phyloP scores from a whole-genome alignment of 2,888 invertebrate species.

The Augiades crinisus region DNA sequence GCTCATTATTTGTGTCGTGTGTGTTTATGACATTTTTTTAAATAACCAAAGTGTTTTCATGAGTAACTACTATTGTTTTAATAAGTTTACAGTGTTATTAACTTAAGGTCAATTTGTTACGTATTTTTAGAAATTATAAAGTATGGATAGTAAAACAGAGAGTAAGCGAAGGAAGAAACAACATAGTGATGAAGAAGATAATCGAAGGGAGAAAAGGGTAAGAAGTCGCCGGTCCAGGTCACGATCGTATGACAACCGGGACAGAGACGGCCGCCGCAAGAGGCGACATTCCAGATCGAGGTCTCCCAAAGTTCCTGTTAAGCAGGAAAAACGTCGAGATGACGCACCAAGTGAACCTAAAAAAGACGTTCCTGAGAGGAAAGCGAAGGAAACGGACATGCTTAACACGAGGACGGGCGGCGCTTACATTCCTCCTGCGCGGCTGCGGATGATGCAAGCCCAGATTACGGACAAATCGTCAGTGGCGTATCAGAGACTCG shows the following conservation, averaged over 20 bases:
- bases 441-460: slow-evolving; percentile 96
- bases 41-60: too few relatives aligned
- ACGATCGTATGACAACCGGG: slow-evolving; percentile 45
- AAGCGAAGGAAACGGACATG: slow-evolving; percentile 81
- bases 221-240: slow-evolving; percentile 57
- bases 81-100: too few relatives aligned
- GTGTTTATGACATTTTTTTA: background rate
- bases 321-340: slow-evolving; percentile 48
- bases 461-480: slow-evolving; percentile 98
- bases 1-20: background rate
- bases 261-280: slow-evolving; percentile 53
- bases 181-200: slow-evolving; percentile 51
- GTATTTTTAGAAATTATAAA: too few relatives aligned
- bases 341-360: slow-evolving; percentile 40
- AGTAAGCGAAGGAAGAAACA: slow-evolving; percentile 58
- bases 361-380: slow-evolving; percentile 51
- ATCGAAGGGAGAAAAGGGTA: slow-evolving; percentile 49
- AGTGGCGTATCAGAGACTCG: slow-evolving; percentile 95
- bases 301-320: slow-evolving; percentile 45
- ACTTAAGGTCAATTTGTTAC: too few relatives aligned
- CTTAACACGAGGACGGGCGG: slow-evolving; percentile 93
- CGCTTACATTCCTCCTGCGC: slow-evolving; percentile 99
- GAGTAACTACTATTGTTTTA: too few relatives aligned
- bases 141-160: slow-evolving; percentile 55
- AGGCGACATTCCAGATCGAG: slow-evolving; percentile 57